Conservation (phyloP, 2,113 vertebrate species). For the Onychostoma macrolepis region DNA sequence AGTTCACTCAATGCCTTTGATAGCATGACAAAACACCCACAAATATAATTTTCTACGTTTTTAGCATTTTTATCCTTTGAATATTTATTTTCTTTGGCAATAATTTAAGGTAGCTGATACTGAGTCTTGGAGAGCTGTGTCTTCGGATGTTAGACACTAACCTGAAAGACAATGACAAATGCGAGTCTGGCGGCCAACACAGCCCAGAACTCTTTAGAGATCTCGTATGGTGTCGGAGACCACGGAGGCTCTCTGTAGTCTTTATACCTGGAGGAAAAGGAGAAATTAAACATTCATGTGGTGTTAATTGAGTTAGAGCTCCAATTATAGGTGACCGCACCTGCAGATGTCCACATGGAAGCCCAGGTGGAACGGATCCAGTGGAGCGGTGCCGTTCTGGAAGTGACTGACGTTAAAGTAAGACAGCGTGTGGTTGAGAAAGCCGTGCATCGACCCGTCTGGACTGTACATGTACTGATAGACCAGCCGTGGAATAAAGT, state of each 20-base stretch:
- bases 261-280: constrained; percentile 84
- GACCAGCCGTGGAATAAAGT: constrained; percentile 98
- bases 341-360: constrained; percentile 91
- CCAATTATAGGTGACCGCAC: constrained; percentile 65
- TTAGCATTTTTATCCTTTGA: too few species aligned
- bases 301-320: background rate
- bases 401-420: constrained; percentile 98
- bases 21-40: too few species aligned
- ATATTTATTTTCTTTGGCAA: background rate
- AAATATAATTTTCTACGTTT: too few species aligned
- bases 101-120: background rate
- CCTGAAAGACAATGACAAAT: constrained; percentile 98
- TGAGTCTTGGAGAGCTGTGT: background rate
- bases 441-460: constrained; percentile 96
- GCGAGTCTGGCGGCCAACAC: constrained; percentile 92
- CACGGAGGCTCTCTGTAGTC: constrained; percentile 96
- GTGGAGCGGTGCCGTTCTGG: constrained; percentile 87
- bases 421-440: constrained; percentile 95
- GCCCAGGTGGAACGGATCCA: constrained; percentile 82
- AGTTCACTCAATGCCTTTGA: background rate
- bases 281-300: background rate
- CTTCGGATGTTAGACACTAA: constrained; percentile 58
- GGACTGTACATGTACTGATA: constrained; percentile 98
- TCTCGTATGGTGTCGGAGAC: constrained; percentile 88
- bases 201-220: constrained; percentile 96